Percentiles rank a stretch among this genome's conserved stretches.
Conservation (phyloP, 2,888 invertebrate genomes). For the Pristionchus japonicus region DNA sequence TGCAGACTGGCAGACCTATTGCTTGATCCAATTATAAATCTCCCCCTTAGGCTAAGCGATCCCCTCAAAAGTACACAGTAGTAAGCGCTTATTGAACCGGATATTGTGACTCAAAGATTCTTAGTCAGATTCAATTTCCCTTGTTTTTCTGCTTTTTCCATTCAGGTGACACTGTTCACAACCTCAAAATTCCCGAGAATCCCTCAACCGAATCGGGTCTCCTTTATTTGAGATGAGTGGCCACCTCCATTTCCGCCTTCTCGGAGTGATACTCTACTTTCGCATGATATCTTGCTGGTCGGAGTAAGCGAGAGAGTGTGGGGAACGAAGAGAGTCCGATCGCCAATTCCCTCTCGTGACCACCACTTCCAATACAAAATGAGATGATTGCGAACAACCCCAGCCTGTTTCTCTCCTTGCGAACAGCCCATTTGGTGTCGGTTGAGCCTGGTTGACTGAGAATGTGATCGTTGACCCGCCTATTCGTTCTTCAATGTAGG, state of each 20-base stretch:
- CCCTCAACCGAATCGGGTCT: background rate
- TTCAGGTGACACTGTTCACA: background rate
- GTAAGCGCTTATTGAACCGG: background rate
- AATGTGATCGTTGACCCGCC: background rate
- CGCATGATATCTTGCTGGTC: too few species aligned
- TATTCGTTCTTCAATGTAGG: too few species aligned
- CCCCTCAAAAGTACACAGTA: background rate
- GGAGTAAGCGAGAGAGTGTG: too few species aligned
- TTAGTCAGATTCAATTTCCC: background rate
- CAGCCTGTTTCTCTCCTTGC: background rate
- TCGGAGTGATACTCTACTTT: too few species aligned
- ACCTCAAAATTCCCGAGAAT: background rate
- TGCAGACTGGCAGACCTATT: too few species aligned
- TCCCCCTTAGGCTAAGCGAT: background rate
- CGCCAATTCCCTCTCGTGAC: background rate
- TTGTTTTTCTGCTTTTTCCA: background rate
- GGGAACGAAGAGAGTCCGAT: too few species aligned
- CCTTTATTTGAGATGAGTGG: background rate
- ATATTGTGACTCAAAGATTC: background rate
- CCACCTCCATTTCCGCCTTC: too few species aligned
- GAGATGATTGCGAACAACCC: background rate
- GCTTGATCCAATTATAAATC: background rate
- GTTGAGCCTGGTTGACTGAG: background rate
- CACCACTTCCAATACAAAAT: background rate
- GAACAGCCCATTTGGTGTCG: background rate